These are phyloP conservation scores for Takifugu bimaculatus DNA, from an alignment of 2,113 vertebrate genomes.

Conservation along the genomic window DNA sequence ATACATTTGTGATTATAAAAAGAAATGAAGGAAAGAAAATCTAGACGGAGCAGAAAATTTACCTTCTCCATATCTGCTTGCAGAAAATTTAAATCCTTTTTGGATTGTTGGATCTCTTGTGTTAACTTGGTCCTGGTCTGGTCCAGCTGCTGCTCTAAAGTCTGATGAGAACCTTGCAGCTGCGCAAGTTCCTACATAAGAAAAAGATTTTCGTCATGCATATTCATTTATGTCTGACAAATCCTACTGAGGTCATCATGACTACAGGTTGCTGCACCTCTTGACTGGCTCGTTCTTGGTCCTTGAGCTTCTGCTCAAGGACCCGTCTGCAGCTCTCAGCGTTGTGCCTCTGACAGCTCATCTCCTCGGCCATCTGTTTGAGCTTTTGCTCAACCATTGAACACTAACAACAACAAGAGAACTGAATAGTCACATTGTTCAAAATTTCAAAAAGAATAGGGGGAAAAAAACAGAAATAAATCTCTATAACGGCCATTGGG, in stretches of 20 bases:
- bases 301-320: slow-evolving; percentile 87
- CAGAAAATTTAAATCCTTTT: slow-evolving; percentile 72
- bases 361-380: slow-evolving; percentile 85
- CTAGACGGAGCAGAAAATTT: slow-evolving; percentile 17
- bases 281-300: slow-evolving; percentile 83
- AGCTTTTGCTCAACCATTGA: slow-evolving; percentile 81
- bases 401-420: slow-evolving; percentile 63
- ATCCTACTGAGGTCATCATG: no score
- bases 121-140: slow-evolving; percentile 78
- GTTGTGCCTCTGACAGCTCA: slow-evolving; percentile 89
- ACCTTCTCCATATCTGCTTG: slow-evolving; percentile 86
- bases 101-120: slow-evolving; percentile 86
- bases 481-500: not conserved
- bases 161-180: slow-evolving; percentile 77
- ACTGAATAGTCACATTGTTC: not conserved
- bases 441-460: not conserved
- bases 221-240: no score
- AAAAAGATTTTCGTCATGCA: not conserved
- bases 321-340: slow-evolving; percentile 77
- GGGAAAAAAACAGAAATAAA: not conserved
- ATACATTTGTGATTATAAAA: no score
- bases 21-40: not conserved
- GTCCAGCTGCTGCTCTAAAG: slow-evolving; percentile 78
- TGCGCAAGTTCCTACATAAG: slow-evolving; percentile 77
- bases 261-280: slow-evolving; percentile 71